Conservation (phyloP, 1,140 invertebrate genomes). For the Drepana arcuata region DNA sequence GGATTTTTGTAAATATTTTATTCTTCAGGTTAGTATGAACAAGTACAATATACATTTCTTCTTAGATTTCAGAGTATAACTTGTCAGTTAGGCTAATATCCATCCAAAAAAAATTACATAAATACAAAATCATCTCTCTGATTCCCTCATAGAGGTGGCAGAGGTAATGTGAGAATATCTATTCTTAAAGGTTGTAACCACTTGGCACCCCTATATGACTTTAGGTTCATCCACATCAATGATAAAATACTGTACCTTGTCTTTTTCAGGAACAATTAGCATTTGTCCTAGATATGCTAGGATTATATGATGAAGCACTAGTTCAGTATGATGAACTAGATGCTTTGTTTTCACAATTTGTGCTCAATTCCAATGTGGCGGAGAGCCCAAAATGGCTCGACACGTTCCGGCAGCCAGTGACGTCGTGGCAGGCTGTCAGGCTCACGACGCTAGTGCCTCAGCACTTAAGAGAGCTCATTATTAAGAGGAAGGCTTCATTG, state of each 20-base stretch:
- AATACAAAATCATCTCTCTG: no score
- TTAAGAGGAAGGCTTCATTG: slow-evolving; percentile 80
- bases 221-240: no score
- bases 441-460: slow-evolving; percentile 79
- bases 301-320: slow-evolving; percentile 93
- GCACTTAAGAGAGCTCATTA: slow-evolving; percentile 79
- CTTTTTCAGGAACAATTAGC: slow-evolving; percentile 92
- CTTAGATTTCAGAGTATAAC: no score
- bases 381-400: slow-evolving; percentile 87
- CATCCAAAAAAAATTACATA: no score
- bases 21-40: slow-evolving; percentile 84
- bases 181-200: no score
- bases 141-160: no score
- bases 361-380: slow-evolving; percentile 91
- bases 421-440: slow-evolving; percentile 87
- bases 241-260: slow-evolving; percentile 6
- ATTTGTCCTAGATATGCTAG: slow-evolving; percentile 94
- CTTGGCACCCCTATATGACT: no score
- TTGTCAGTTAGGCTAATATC: no score
- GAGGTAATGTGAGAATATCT: no score
- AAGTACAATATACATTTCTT: no score
- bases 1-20: slow-evolving; percentile 96
- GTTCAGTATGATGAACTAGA: slow-evolving; percentile 98
- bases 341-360: slow-evolving; percentile 96
- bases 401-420: slow-evolving; percentile 82